Base-by-base conservation (phyloP, 2,113 vertebrate species). In the Kryptolebias marmoratus region DNA sequence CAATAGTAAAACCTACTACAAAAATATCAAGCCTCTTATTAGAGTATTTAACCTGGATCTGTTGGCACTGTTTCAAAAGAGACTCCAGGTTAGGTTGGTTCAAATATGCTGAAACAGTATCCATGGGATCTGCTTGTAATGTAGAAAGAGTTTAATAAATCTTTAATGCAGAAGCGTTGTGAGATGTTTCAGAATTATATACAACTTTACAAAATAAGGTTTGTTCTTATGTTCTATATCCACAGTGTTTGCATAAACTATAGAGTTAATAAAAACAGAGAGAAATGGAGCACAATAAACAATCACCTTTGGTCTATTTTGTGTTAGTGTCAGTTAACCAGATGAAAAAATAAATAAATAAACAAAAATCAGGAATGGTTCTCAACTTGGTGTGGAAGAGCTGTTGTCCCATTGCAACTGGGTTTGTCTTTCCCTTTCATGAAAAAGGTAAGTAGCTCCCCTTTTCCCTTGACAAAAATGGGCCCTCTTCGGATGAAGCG, bases 401-500 rank as follows among this genome's bases (percentile, higher is more conserved):
- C 92, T 16, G 95, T 92, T 3, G 94, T 90, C 15, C 90, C 88
- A 0, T 95, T 95, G 16, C 83, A 60, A 18, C 91, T 89, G 4
- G 93, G 93, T 60, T 95, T 96, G 28, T 98, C 96, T 68, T 95
- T 95, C 42, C 97, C 97, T 80, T 98, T 99, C 80, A 99, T 90
- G 89, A 99, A 98, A 72, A 95, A 99, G 4, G 97, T 99, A 0
- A 99, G 95, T 69, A 99, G 93, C 79, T 98, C 96, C 11, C 97
- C 97, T 73, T 99, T 99, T 27, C 97, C 97, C 70, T 99, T 99
- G 63, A 99, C 97, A 32, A 90, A 97, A 90, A 99, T 95, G 63
- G 95, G 95, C 16, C 97, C 97, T 58, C 97, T 93, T 54, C 95
- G 92, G 30, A 98, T 94, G 0, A 99, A 98, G 49, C 96, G 96